phyloP scores from a whole-genome alignment of 2,797 vertebrate species.

The Channa striata region DNA sequence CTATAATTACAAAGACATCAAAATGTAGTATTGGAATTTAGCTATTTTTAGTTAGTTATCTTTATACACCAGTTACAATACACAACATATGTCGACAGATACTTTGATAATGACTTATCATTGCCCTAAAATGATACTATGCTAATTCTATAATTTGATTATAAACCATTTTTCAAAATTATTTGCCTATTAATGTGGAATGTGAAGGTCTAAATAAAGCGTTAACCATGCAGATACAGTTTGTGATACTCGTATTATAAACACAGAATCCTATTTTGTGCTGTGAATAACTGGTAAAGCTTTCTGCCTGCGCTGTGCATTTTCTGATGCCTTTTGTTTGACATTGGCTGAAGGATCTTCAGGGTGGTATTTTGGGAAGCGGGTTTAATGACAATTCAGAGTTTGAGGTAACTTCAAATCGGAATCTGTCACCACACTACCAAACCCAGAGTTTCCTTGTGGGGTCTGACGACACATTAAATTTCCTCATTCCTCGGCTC shows the following conservation, averaged over 20 bases:
- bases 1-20: too few relatives aligned
- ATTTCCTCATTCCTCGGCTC: too few relatives aligned
- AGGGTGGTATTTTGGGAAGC: neutral
- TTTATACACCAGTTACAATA: neutral
- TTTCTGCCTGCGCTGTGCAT: conserved; percentile 26
- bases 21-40: too few relatives aligned
- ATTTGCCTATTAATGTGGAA: conserved; percentile 7
- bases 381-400: too few relatives aligned
- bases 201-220: neutral
- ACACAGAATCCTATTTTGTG: conserved; percentile 1
- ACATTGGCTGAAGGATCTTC: conserved; percentile 25
- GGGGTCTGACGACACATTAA: too few relatives aligned
- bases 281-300: conserved; percentile 45
- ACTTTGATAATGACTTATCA: neutral
- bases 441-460: too few relatives aligned
- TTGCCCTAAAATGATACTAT: neutral
- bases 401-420: too few relatives aligned
- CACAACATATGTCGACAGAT: neutral
- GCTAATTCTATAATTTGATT: neutral
- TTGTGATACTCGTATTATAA: conserved; percentile 37
- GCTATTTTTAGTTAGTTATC: neutral
- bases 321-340: conserved; percentile 63
- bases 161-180: neutral
- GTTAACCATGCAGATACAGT: conserved; percentile 30
- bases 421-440: too few relatives aligned